Evolutionary conservation across 2,888 invertebrate genomes (phyloP).

Genomic region (Stenodera caucasica): DNA sequence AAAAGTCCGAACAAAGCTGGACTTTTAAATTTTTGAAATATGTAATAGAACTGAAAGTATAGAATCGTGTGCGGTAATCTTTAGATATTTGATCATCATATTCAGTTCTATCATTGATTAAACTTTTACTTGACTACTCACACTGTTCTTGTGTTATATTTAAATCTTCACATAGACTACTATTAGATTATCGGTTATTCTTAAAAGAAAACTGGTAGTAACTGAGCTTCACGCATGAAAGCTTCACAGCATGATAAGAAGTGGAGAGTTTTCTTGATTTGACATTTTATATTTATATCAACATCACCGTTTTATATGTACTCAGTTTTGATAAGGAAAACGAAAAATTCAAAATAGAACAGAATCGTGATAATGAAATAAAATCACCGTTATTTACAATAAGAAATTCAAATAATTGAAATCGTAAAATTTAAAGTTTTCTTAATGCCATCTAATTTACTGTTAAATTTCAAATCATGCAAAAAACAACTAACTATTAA

Average conservation of each 20-base stretch:
- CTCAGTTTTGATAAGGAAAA: too few species aligned
- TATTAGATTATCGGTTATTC: neutral
- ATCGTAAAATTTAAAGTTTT: too few species aligned
- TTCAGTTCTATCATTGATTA: neutral
- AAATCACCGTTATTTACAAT: too few species aligned
- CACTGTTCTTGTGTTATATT: neutral
- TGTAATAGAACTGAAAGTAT: neutral
- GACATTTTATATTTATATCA: neutral
- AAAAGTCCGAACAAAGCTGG: neutral
- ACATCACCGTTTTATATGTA: neutral
- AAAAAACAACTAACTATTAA: too few species aligned
- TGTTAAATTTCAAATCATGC: too few species aligned
- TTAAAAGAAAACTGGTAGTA: neutral
- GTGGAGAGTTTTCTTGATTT: neutral
- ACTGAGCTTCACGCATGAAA: constrained; percentile 5
- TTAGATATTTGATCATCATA: neutral
- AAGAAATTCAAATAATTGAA: too few species aligned
- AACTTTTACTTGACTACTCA: neutral
- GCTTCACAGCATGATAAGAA: neutral
- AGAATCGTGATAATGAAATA: too few species aligned
- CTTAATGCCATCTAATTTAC: too few species aligned
- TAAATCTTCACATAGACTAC: too few species aligned
- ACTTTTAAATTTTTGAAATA: too few species aligned
- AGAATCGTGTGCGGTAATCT: neutral
- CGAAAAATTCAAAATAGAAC: too few species aligned